phyloP scores from a whole-genome alignment of 2,888 invertebrate genomes.

The Chloroclystis v-ata region DNA sequence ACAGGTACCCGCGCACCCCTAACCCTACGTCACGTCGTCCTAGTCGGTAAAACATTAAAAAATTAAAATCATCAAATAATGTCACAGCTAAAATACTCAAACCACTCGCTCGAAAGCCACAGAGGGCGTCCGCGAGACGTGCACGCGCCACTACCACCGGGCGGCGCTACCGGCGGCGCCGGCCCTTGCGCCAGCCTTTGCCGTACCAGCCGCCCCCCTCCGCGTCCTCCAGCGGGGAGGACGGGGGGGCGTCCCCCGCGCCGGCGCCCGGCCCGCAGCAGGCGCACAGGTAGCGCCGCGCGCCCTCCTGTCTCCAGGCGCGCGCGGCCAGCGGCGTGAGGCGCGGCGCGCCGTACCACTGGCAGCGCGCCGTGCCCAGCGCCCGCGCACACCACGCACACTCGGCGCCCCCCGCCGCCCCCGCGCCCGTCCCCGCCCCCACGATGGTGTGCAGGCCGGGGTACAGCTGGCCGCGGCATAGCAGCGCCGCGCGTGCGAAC shows the following conservation, averaged over 20 bases:
- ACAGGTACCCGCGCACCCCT: too few species aligned
- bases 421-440: constrained; percentile 49
- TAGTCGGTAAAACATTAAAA: too few species aligned
- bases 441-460: constrained; percentile 80
- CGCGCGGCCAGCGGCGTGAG: constrained; percentile 40
- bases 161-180: constrained; percentile 65
- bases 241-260: constrained; percentile 17
- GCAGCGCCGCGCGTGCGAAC: constrained; percentile 66
- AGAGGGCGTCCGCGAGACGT: background rate
- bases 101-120: background rate
- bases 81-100: background rate
- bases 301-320: constrained; percentile 53
- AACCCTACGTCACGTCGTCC: too few species aligned
- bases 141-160: constrained; percentile 1
- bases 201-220: constrained; percentile 87
- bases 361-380: constrained; percentile 53
- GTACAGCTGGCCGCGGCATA: constrained; percentile 72
- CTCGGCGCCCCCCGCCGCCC: constrained; percentile 30
- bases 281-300: constrained; percentile 81
- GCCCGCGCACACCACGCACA: constrained; percentile 56
- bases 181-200: constrained; percentile 88
- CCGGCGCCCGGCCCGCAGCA: constrained; percentile 73
- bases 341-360: constrained; percentile 75
- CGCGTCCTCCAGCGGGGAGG: constrained; percentile 9
- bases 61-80: background rate